Evolutionary conservation across 2,797 vertebrate species (phyloP).

Genomic region (Cygnus olor): DNA sequence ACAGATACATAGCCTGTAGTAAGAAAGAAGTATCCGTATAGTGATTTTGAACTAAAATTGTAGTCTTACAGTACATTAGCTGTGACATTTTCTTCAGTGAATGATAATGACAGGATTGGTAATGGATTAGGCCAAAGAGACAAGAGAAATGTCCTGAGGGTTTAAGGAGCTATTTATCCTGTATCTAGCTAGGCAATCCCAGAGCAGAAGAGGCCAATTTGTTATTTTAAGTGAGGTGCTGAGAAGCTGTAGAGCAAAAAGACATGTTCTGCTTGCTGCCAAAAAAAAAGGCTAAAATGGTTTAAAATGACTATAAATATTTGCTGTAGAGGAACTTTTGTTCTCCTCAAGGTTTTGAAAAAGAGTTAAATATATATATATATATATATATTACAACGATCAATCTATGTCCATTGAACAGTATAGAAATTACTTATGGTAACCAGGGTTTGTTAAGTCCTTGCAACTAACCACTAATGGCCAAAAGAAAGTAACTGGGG

Average conservation of each 20-base stretch:
- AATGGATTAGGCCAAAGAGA: constrained; percentile 4
- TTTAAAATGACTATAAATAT: neutral
- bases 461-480: neutral
- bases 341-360: neutral
- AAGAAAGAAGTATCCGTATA: neutral
- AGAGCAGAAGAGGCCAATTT: neutral
- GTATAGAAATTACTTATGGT: neutral
- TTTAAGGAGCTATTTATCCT: constrained; percentile 30
- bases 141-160: neutral
- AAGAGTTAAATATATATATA: neutral
- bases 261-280: neutral
- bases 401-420: neutral
- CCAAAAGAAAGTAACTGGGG: neutral
- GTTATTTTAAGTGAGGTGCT: constrained; percentile 29
- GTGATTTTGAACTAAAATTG: constrained; percentile 5
- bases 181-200: neutral
- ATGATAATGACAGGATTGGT: neutral
- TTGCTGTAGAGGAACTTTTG: neutral
- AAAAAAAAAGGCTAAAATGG: neutral
- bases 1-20: neutral
- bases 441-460: neutral
- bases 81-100: constrained; percentile 39
- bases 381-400: neutral
- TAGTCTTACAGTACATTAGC: constrained; percentile 29
- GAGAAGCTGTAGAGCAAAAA: constrained; percentile 1